Conservation (phyloP, 2,888 invertebrate genomes). For the Horisme vitalbata region DNA sequence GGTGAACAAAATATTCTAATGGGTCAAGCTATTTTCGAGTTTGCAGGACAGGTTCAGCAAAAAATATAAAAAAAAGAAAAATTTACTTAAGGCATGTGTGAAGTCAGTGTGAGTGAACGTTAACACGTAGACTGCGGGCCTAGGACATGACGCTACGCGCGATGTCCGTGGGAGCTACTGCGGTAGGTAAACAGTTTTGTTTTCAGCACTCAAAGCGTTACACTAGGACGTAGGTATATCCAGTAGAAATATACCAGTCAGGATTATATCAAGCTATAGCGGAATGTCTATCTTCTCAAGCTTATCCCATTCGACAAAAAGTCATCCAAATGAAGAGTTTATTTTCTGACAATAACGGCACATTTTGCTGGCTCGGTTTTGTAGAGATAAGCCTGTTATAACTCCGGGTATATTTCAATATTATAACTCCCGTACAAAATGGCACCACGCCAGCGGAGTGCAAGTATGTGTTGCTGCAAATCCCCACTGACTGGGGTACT, state of each 20-base stretch:
- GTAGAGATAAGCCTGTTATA: conserved; percentile 37
- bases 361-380: conserved; percentile 34
- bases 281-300: conserved; percentile 7
- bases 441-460: conserved; percentile 33
- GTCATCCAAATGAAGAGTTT: conserved; percentile 25
- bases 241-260: conserved; percentile 1
- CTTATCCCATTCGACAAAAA: conserved; percentile 22
- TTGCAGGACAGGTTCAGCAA: too few species aligned
- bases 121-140: too few species aligned
- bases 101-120: too few species aligned
- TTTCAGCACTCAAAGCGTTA: too few species aligned
- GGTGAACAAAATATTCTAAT: too few species aligned
- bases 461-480: conserved; percentile 32
- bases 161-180: too few species aligned
- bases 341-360: conserved; percentile 29
- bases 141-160: too few species aligned
- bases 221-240: too few species aligned
- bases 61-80: too few species aligned
- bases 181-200: too few species aligned
- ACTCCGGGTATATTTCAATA: conserved; percentile 36
- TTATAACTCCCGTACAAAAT: conserved; percentile 37
- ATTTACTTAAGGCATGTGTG: too few species aligned
- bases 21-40: too few species aligned
- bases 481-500: conserved; percentile 19
- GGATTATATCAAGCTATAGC: conserved; percentile 6